phyloP scores from a whole-genome alignment of 2,797 vertebrate species.

The Myripristis jacobus region DNA sequence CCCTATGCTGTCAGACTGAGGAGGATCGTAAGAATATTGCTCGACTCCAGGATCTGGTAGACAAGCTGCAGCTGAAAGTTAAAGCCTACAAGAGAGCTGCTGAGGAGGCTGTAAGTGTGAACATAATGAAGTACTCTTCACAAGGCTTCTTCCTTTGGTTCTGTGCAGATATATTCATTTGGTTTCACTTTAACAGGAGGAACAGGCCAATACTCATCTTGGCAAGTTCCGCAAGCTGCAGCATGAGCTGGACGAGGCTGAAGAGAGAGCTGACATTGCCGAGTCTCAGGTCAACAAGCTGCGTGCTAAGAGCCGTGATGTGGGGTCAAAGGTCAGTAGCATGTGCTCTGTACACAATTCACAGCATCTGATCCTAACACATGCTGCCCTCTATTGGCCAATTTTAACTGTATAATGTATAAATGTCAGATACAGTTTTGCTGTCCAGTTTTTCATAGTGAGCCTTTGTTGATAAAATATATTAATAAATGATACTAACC shows the following conservation, averaged over 20 bases:
- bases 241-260: conserved; percentile 91
- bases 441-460: neutral
- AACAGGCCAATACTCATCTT: conserved; percentile 89
- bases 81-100: conserved; percentile 84
- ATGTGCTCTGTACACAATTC: conserved; percentile 20
- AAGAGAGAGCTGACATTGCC: conserved; percentile 90
- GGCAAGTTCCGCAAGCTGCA: conserved; percentile 91
- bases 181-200: conserved; percentile 80
- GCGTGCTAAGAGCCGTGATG: conserved; percentile 88
- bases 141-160: neutral
- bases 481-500: conserved; percentile 14
- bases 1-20: conserved; percentile 83
- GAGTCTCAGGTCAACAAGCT: conserved; percentile 94
- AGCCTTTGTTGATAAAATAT: neutral
- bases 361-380: conserved; percentile 42
- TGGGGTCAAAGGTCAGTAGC: conserved; percentile 85
- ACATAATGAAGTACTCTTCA: neutral
- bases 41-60: conserved; percentile 83
- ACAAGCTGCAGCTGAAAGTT: conserved; percentile 85
- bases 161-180: neutral
- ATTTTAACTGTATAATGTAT: conserved; percentile 23
- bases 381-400: conserved; percentile 44
- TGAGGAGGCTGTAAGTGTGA: conserved; percentile 83
- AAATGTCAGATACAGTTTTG: neutral
- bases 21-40: conserved; percentile 83